Evolutionary conservation across 2,888 invertebrate species (phyloP), one percentile per base, ranked within the genome.

Genomic region (Nasonia oneida): DNA sequence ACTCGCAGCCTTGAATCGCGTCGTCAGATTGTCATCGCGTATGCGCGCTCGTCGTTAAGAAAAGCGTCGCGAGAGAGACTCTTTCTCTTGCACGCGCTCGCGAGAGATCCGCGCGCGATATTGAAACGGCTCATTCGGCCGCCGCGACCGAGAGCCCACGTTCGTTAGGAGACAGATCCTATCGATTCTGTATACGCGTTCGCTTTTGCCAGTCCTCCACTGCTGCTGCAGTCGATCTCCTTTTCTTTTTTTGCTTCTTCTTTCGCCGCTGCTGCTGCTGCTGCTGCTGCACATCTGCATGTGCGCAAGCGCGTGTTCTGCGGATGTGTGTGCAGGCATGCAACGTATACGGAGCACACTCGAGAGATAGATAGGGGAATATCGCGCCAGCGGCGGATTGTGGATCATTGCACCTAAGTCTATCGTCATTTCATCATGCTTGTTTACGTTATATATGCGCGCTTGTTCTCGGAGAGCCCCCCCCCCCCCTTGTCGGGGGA

Each of bases 351-450:
- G 77, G 23, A 23, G 39, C 29, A 39, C 74, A 82, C 82, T 0
- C 74, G 29, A 33, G 29, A 6, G 50, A 23, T 33, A 3, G 84
- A 37, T 29, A 29, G 29, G 57, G 5, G 29, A 8, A 29, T 42
- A 50, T 50, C 37, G 64, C 42, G 23, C 39, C 15, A 61, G 23
- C 2, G 33, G 73, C 3, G 81, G 76, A 83, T 75, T 85, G 86
- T 39, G 47, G 86, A 84, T 84, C 84, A 47, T 86, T 86, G 83
- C 81, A 84, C 82, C 75, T 78, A 57, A n/a, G 8, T 64, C 73
- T 86, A 86, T 84, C 84, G 81, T 47, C 18, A 82, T 86, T 86
- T 86, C 84, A 86, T 86, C 84, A 86, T 47, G 57, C 84, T 47
- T 42, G 53, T 39, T 33, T 87, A n/a, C 84, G 78, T 89, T 86